phyloP scores from a whole-genome alignment of 1,140 invertebrate genomes.

The Onthophagus taurus region DNA sequence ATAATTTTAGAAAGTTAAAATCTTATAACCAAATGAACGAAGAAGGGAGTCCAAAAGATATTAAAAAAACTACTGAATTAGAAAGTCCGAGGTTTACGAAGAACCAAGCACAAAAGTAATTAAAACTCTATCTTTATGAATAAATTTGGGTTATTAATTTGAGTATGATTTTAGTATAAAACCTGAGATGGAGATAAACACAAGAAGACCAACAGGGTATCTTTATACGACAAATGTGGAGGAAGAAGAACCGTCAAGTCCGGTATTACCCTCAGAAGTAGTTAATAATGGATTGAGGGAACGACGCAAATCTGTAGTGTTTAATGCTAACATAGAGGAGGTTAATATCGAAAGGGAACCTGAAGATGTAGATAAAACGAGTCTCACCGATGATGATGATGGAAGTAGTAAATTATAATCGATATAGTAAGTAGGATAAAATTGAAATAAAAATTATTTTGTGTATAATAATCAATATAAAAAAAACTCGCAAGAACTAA shows the following conservation, averaged over 20 bases:
- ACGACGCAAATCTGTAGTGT: constrained; percentile 28
- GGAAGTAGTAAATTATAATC: constrained; percentile 10
- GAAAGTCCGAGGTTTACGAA: neutral
- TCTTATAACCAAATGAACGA: constrained; percentile 3
- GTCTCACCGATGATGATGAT: constrained; percentile 24
- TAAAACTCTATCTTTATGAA: neutral
- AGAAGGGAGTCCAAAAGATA: no score
- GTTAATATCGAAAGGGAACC: constrained; percentile 27
- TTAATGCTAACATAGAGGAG: constrained; percentile 30
- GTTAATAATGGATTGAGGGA: constrained; percentile 11
- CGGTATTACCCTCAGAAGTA: neutral
- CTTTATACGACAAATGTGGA: neutral
- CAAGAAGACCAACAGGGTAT: constrained; percentile 10
- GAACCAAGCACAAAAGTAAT: neutral
- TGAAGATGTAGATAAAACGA: no score
- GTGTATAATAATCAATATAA: no score
- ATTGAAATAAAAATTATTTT: no score
- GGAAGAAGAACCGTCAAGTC: constrained; percentile 2
- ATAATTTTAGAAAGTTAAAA: constrained; percentile 3
- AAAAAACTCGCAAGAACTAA: no score
- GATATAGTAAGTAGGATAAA: no score
- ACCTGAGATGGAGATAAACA: neutral
- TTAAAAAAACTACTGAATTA: neutral
- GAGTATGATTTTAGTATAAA: neutral
- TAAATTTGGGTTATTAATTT: neutral